Base-by-base conservation (phyloP, 2,888 invertebrate genomes). In the Sinotaia quadrata region DNA sequence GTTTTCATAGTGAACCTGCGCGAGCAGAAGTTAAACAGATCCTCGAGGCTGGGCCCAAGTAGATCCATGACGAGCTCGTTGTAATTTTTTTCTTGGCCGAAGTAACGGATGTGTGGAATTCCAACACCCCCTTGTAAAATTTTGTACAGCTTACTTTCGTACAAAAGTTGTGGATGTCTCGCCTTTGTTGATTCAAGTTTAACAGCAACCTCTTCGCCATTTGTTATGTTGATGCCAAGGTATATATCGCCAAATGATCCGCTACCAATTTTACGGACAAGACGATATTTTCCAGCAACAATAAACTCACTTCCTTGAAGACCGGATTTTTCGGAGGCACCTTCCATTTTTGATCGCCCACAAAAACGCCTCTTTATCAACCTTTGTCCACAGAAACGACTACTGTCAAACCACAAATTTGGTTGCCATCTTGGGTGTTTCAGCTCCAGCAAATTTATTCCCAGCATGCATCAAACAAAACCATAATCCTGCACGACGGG, bases 11-110 rank as follows among this genome's bases (percentile, higher is more conserved):
- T 98, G 91, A 99, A 99, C 87, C 97, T 94, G 76, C 99, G 94
- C 74, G 96, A 95, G 90, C 99, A 99, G 91, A 99, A 99, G 90
- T 98, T 98, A 91, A 99, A 99, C 63, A 99, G 92, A 90, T 84
- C 84, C 72, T 84, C 84, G 27, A 84, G 76, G 76, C 84, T 84
- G 58, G 84, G 84, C 27, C 84, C 99, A 78, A 99, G 91, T 65
- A 99, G 92, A 90, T 99, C 99, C 98, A 99, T 98, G 78, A 99
- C 98, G 84, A 99, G 92, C 77, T 98, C 96, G 90, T 98, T 98
- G 91, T 97, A 97, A 82, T 98, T 97, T 84, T 94, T 93, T 90
- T 99, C 98, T 90, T 98, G 97, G 18, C 85, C 87, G 79, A 81
- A 87, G 77, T 80, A 87, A 60, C 87, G 82, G 67, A 85, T 87